Evolutionary conservation across 2,113 vertebrate species (phyloP).

Genomic region (Sinocyclocheilus maitianheensis): DNA sequence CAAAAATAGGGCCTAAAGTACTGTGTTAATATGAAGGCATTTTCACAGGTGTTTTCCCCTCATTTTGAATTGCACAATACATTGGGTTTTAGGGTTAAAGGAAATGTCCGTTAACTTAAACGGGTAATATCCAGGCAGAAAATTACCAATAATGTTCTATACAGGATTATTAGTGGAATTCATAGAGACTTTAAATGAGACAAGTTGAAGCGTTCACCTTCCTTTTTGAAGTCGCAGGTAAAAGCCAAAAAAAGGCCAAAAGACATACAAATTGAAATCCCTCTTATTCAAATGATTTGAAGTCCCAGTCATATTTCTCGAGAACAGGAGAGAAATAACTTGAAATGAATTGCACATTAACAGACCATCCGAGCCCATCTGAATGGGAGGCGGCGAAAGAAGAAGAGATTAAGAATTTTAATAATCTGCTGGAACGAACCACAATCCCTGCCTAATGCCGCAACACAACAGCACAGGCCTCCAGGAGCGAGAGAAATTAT

Average conservation of each 20-base stretch:
- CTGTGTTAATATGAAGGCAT: neutral
- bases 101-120: neutral
- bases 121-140: neutral
- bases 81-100: neutral
- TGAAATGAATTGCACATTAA: constrained; percentile 51
- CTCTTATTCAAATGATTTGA: constrained; percentile 39
- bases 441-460: constrained; percentile 75
- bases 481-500: constrained; percentile 70
- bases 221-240: constrained; percentile 3
- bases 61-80: neutral
- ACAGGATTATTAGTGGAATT: neutral
- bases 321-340: constrained; percentile 40
- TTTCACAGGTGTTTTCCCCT: neutral
- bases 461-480: constrained; percentile 72
- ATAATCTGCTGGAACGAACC: constrained; percentile 69
- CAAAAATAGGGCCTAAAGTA: too few species aligned
- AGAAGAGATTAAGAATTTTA: constrained; percentile 75
- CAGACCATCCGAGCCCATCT: constrained; percentile 47
- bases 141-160: neutral
- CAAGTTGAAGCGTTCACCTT: neutral
- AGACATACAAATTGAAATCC: constrained; percentile 31
- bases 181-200: neutral
- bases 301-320: constrained; percentile 20
- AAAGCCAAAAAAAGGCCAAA: neutral
- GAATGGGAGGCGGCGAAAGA: constrained; percentile 57